Conservation (phyloP, 2,888 invertebrate species). For the Galerucella pusilla region DNA sequence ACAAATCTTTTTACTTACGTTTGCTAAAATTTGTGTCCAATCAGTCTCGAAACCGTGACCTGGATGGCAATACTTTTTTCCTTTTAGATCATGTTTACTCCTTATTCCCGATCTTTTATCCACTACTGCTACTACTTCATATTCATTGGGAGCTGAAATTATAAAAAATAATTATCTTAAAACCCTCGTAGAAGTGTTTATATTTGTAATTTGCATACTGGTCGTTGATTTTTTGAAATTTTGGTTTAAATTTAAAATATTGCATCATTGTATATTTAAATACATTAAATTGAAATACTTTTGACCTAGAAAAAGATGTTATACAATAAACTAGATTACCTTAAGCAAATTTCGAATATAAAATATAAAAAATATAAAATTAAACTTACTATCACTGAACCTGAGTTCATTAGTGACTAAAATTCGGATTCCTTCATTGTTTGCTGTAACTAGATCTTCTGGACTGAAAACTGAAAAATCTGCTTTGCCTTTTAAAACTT, state of each 20-base stretch:
- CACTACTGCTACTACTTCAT: conserved; percentile 76
- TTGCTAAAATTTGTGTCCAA: conserved; percentile 80
- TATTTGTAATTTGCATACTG: no score
- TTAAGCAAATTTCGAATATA: neutral
- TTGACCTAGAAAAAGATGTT: neutral
- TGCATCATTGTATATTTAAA: neutral
- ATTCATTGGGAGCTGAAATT: conserved; percentile 67
- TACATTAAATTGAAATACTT: neutral
- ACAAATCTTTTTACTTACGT: conserved; percentile 67
- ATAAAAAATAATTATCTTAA: neutral
- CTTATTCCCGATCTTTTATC: conserved; percentile 71
- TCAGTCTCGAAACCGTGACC: conserved; percentile 79
- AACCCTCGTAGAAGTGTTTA: no score
- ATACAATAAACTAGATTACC: neutral
- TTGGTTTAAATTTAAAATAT: neutral
- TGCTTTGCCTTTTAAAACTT: conserved; percentile 80
- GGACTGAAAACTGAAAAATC: conserved; percentile 88
- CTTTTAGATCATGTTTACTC: conserved; percentile 72
- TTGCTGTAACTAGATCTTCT: conserved; percentile 83
- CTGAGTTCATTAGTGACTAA: conserved; percentile 78
- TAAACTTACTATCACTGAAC: conserved; percentile 66
- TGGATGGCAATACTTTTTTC: conserved; percentile 84
- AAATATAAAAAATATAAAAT: neutral
- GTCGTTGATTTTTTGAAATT: neutral
- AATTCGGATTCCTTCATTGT: conserved; percentile 75